These are phyloP conservation scores for Anoura caudifer DNA, from an alignment of 2,113 vertebrate genomes.

Conservation along the genomic window DNA sequence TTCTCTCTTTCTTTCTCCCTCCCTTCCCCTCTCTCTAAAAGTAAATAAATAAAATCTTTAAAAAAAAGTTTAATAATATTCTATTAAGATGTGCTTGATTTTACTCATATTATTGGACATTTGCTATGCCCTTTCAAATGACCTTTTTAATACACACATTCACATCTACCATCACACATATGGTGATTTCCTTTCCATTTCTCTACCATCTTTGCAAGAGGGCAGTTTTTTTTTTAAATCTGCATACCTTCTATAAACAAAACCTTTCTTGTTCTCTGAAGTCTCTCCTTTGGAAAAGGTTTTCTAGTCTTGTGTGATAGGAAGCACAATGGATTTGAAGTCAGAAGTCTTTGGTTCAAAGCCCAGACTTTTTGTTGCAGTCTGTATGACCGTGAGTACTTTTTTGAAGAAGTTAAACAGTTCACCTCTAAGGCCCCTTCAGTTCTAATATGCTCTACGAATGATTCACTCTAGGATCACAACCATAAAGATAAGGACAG, in stretches of 20 bases:
- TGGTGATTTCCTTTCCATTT: constrained; percentile 40
- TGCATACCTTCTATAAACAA: constrained; percentile 1
- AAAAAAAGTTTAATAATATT: constrained; percentile 34
- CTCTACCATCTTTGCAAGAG: constrained; percentile 6
- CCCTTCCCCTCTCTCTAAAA: no score
- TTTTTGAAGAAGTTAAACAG: neutral
- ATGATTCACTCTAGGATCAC: neutral
- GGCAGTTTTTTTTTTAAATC: constrained; percentile 14
- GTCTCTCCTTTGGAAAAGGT: neutral
- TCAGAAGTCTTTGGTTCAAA: neutral
- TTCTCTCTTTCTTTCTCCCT: no score
- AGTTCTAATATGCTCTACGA: neutral
- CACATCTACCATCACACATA: constrained; percentile 43
- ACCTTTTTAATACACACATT: constrained; percentile 18
- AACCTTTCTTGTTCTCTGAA: neutral
- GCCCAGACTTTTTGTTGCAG: neutral
- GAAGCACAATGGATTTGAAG: neutral
- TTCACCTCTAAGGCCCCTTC: neutral
- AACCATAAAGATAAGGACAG: neutral
- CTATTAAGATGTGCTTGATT: constrained; percentile 26
- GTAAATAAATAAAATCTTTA: no score
- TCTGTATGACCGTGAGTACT: neutral
- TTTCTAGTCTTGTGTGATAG: neutral
- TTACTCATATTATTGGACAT: constrained; percentile 45
- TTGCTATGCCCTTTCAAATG: constrained; percentile 17